Conservation (phyloP, 2,888 invertebrate species). For the Cepaea hortensis region DNA sequence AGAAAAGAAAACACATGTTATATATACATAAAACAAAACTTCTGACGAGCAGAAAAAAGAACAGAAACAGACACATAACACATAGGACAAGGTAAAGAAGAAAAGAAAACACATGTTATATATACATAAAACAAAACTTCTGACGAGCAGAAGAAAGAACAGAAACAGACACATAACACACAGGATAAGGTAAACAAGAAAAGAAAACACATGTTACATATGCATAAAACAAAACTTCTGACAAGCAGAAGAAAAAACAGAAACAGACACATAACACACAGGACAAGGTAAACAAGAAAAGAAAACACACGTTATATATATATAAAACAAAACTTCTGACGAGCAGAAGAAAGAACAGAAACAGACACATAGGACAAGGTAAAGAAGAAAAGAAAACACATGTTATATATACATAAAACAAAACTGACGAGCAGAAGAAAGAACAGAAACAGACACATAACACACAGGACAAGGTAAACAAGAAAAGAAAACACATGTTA, state of each 20-base stretch:
- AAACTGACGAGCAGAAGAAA: no score
- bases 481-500: no score
- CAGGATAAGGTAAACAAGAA: not conserved
- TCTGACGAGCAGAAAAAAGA: not conserved
- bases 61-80: not conserved
- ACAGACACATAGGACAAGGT: not conserved
- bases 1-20: not conserved
- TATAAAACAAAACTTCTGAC: not conserved
- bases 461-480: no score
- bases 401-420: no score
- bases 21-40: not conserved
- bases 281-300: not conserved
- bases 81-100: not conserved
- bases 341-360: not conserved
- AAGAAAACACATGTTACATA: not conserved
- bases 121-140: not conserved
- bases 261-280: not conserved
- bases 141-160: not conserved
- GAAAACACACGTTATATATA: not conserved
- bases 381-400: not conserved
- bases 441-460: no score
- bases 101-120: not conserved
- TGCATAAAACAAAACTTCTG: not conserved
- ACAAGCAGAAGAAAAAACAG: not conserved
- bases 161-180: not conserved